Conservation (phyloP, 2,113 vertebrate genomes). For the Spea multiplicata region DNA sequence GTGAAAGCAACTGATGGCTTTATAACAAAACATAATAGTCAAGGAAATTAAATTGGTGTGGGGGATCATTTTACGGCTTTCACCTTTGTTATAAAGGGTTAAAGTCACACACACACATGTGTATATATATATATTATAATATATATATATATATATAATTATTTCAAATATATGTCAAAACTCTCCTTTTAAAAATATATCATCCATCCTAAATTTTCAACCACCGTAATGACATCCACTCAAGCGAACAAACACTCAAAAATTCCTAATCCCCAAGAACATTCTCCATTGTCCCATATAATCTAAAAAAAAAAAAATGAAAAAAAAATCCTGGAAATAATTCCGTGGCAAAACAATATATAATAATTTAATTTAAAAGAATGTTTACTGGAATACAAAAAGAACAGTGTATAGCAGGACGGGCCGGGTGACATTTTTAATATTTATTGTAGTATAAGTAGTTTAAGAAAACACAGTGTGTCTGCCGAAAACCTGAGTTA, state of each 20-base stretch:
- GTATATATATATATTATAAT: no score
- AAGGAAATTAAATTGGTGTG: no score
- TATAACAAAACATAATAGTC: no score
- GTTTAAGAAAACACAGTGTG: conserved; percentile 70
- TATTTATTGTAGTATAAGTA: conserved; percentile 68
- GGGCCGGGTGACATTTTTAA: conserved; percentile 56
- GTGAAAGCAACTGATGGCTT: no score
- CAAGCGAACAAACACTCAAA: conserved; percentile 14
- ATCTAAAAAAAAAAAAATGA: neutral
- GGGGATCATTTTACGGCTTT: no score
- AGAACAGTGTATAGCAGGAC: conserved; percentile 53
- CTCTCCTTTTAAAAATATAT: conserved; percentile 5
- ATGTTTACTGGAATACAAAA: conserved; percentile 61
- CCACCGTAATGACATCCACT: conserved; percentile 21
- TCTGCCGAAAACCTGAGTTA: conserved; percentile 55
- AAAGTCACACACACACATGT: no score
- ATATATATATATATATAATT: no score
- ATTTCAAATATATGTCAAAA: no score
- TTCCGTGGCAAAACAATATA: conserved; percentile 60
- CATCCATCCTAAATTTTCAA: conserved; percentile 20
- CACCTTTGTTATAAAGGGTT: no score
- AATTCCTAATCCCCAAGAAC: conserved; percentile 25
- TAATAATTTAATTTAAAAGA: conserved; percentile 66
- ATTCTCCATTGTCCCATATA: conserved; percentile 43
- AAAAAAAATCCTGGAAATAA: conserved; percentile 52